Evolutionary conservation across 2,797 vertebrate species (phyloP), one percentile per base, ranked within the genome.

Genomic region (Bovichtus variegatus): DNA sequence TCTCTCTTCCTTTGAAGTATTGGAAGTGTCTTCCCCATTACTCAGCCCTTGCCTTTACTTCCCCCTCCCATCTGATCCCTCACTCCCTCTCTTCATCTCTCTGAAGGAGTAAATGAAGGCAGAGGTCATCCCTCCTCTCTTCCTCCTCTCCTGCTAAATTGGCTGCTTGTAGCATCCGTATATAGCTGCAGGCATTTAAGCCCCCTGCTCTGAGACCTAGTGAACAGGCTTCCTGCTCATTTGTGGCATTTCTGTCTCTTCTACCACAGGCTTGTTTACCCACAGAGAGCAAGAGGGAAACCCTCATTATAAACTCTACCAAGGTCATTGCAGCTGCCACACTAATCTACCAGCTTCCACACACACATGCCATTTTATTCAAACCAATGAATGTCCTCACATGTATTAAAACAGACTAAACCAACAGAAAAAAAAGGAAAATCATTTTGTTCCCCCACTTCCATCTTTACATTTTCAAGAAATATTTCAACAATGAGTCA

Each of bases 111-210:
- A 90, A 93, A 93, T 91, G 88, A 93, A 93, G 90, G 90, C 90
- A 92, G 91, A 92, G 92, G 93, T 94, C 91, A 93, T 83, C 80
- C 84, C 91, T 91, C 91, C 88, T 92, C 88, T 90, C 86, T 86
- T 92, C 85, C 84, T 88, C 87, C 89, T 91, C 92, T 93, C 89
- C 87, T 88, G 82, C 87, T 94, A 95, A 95, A 95, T 95, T 95
- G 94, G 94, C 92, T 94, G 88, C 89, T 93, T 89, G 90, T 85
- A 88, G 87, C 81, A 84, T 89, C 90, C 61, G 29, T 82, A 85
- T 89, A 87, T 93, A 84, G 85, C 91, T 88, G 83, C 77, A 75
- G 85, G 91, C 86, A 74, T 91, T 90, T 87, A 71, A 83, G 85
- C 91, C 87, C 85, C 85, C 80, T 65, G 88, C 86, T 90, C 84